phyloP scores from a whole-genome alignment of 92 coral and sea anemone genomes.

The Phenganax marumi region DNA sequence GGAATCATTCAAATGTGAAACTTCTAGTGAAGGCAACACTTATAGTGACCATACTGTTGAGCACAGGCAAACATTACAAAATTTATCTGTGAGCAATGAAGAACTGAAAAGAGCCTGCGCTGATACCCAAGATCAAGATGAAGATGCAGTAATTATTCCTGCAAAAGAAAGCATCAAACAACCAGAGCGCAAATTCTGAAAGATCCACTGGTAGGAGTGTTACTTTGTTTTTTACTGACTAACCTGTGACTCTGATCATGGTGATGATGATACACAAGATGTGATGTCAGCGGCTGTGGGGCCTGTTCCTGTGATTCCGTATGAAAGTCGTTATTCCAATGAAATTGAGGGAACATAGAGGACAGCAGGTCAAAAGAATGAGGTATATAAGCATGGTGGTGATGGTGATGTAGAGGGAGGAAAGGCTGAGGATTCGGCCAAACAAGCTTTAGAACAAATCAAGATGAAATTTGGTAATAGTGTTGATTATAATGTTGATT shows the following conservation, averaged over 20 bases:
- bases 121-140: not conserved
- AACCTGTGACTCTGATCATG: not conserved
- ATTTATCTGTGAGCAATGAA: too few relatives aligned
- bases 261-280: conserved; percentile 3
- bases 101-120: not conserved
- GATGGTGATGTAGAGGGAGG: conserved; percentile 16
- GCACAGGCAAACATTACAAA: too few relatives aligned
- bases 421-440: conserved; percentile 9
- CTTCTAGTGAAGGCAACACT: too few relatives aligned
- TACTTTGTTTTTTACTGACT: not conserved
- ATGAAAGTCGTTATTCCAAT: not conserved
- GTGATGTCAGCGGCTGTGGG: not conserved
- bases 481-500: not conserved
- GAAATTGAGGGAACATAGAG: not conserved
- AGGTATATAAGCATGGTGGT: conserved; percentile 5
- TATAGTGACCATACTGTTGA: too few relatives aligned
- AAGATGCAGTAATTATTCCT: not conserved
- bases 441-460: not conserved
- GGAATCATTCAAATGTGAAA: too few relatives aligned
- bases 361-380: not conserved
- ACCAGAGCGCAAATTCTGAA: not conserved
- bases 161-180: not conserved
- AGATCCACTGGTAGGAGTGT: not conserved
- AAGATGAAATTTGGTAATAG: not conserved
- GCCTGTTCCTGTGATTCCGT: not conserved